Conservation (phyloP, 2,888 invertebrate species). For the Perdita meconis region DNA sequence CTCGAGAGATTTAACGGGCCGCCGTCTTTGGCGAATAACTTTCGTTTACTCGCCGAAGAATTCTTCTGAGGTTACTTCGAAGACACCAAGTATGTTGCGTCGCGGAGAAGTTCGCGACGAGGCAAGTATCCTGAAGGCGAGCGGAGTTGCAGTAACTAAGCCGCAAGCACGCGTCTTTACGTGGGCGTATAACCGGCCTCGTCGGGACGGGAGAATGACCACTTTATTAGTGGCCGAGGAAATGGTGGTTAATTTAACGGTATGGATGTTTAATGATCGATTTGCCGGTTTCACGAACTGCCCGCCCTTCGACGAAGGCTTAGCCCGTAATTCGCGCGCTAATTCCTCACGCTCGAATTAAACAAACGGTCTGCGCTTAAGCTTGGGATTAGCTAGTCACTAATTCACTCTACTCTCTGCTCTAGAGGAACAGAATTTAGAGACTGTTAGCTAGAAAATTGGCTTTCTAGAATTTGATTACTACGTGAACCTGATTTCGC, state of each 20-base stretch:
- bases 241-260: conserved; percentile 77
- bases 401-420: conserved; percentile 26
- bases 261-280: conserved; percentile 79
- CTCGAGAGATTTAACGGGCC: not conserved
- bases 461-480: no score
- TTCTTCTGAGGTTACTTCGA: not conserved
- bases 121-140: conserved; percentile 3
- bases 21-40: not conserved
- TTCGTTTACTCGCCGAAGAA: not conserved
- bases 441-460: not conserved
- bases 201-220: conserved; percentile 58
- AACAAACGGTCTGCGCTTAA: conserved; percentile 56
- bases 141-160: not conserved
- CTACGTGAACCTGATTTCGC: no score
- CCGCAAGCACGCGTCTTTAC: not conserved
- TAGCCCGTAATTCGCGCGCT: conserved; percentile 32
- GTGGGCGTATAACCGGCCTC: conserved; percentile 12
- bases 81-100: not conserved
- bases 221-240: conserved; percentile 77
- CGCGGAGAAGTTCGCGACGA: not conserved
- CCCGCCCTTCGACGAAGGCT: conserved; percentile 37
- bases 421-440: not conserved
- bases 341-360: conserved; percentile 47
- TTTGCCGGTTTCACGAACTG: conserved; percentile 72
- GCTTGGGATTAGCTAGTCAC: conserved; percentile 41